A percentile compares a stretch with the other conserved stretches of the same genome.
Conservation (phyloP, 1,140 invertebrate species). For the Cecropterus lyciades region DNA sequence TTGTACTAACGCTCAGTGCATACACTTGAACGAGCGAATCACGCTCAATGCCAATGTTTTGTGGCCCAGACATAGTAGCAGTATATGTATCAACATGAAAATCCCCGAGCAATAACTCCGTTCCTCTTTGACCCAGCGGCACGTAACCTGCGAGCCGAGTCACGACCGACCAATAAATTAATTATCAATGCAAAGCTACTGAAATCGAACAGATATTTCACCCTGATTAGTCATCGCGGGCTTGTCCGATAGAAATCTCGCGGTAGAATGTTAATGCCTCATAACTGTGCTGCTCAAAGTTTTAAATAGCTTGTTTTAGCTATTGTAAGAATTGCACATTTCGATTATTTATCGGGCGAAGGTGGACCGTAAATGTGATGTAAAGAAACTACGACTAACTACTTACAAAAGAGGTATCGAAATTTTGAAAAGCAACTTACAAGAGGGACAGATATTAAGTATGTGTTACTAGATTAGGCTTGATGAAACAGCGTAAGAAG, state of each 20-base stretch:
- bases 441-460: conserved; percentile 33
- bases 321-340: too few relatives aligned
- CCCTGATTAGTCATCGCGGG: conserved; percentile 36
- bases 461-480: too few relatives aligned
- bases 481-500: too few relatives aligned
- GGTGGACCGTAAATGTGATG: too few relatives aligned
- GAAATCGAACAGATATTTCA: conserved; percentile 34
- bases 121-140: conserved; percentile 27
- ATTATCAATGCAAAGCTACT: conserved; percentile 34
- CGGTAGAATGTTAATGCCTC: conserved; percentile 33
- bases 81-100: conserved; percentile 2
- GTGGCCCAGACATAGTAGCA: too few relatives aligned
- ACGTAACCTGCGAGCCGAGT: conserved; percentile 33
- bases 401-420: too few relatives aligned
- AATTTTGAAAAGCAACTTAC: conserved; percentile 32
- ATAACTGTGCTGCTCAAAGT: conserved; percentile 22
- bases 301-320: not conserved
- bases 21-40: too few relatives aligned
- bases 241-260: conserved; percentile 32
- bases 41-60: too few relatives aligned
- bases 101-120: conserved; percentile 25
- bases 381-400: too few relatives aligned
- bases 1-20: too few relatives aligned
- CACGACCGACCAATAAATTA: conserved; percentile 33
- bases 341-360: too few relatives aligned